Percentiles rank a stretch among this genome's conserved stretches.
These are phyloP conservation scores for Heterotis niloticus DNA, from an alignment of 2,113 vertebrate species.

Conservation along the genomic window DNA sequence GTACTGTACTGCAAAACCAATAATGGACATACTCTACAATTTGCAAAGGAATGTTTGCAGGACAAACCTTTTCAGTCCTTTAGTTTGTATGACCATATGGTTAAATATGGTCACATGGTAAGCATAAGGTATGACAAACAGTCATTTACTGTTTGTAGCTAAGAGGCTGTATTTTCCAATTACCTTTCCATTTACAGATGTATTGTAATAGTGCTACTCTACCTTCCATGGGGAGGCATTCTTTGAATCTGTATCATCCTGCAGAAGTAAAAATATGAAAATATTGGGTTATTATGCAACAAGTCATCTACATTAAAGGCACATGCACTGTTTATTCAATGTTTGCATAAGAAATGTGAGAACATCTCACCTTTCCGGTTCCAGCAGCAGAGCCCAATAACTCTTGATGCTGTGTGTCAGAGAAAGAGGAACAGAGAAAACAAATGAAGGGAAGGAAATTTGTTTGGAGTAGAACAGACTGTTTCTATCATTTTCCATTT, in stretches of 20 bases:
- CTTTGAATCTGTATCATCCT: constrained; percentile 91
- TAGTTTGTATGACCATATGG: background rate
- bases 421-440: background rate
- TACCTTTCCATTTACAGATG: background rate
- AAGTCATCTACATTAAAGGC: background rate
- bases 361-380: constrained; percentile 73
- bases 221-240: constrained; percentile 97
- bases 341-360: background rate
- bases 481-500: too few species aligned
- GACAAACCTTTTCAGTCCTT: background rate
- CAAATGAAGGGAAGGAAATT: background rate
- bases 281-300: background rate
- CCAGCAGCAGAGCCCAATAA: constrained; percentile 66
- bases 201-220: constrained; percentile 32
- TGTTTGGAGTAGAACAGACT: too few species aligned
- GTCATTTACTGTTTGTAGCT: too few species aligned
- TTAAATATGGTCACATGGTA: background rate
- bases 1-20: too few species aligned
- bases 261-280: constrained; percentile 27
- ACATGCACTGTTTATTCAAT: background rate
- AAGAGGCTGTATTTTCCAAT: background rate
- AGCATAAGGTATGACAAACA: too few species aligned
- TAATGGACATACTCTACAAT: background rate
- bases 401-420: constrained; percentile 65
- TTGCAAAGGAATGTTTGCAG: background rate